Conservation (phyloP, 2,888 invertebrate genomes). For the Tachystola acroxantha region DNA sequence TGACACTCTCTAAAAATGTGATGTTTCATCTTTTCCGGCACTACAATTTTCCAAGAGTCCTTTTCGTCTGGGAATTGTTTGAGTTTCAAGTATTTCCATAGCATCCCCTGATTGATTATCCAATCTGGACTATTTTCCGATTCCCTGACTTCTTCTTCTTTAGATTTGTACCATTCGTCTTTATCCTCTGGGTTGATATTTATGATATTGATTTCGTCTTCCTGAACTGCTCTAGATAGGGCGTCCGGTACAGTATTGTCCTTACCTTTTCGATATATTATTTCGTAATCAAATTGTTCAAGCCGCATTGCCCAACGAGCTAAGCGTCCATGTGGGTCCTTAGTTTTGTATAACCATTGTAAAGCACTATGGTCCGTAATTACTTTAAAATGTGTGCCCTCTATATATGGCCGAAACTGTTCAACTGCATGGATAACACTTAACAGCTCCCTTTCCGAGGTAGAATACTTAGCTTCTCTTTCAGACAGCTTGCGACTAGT, state of each 20-base stretch:
- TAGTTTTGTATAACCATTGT: slow-evolving; percentile 4
- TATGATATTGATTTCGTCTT: neutral
- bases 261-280: slow-evolving; percentile 9
- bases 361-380: slow-evolving; percentile 6
- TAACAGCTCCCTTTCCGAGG: slow-evolving; percentile 12
- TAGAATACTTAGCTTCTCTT: slow-evolving; percentile 8
- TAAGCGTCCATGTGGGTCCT: slow-evolving; percentile 11
- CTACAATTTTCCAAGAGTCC: slow-evolving; percentile 9
- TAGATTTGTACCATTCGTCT: slow-evolving; percentile 2
- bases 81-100: slow-evolving; percentile 9
- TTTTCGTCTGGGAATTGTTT: slow-evolving; percentile 11
- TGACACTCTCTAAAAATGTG: slow-evolving; percentile 10
- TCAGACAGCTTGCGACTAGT: slow-evolving; percentile 5
- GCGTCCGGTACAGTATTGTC: slow-evolving; percentile 9
- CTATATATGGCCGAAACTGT: slow-evolving; percentile 14
- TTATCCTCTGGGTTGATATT: slow-evolving; percentile 1
- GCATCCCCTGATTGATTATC: neutral
- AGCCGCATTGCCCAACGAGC: slow-evolving; percentile 13
- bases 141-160: neutral
- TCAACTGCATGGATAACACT: slow-evolving; percentile 12
- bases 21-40: slow-evolving; percentile 3
- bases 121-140: neutral
- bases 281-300: slow-evolving; percentile 11
- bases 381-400: slow-evolving; percentile 9
- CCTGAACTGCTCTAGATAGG: neutral